phyloP scores from a whole-genome alignment of 2,888 invertebrate genomes.

The Anoplius nigerrimus region DNA sequence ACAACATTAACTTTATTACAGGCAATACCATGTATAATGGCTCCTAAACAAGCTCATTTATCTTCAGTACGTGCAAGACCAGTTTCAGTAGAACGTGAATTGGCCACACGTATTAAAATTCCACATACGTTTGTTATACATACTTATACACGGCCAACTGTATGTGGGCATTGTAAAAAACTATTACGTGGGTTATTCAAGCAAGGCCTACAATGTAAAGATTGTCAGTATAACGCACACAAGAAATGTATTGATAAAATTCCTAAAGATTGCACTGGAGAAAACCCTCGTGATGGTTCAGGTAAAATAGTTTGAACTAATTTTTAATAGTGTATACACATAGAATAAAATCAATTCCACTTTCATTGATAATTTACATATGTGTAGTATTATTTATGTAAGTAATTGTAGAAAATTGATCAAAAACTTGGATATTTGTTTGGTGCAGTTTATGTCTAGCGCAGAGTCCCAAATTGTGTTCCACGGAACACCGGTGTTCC shows the following conservation, averaged over 20 bases:
- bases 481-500: too few relatives aligned
- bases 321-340: conserved; percentile 5
- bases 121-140: conserved; percentile 98
- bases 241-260: conserved; percentile 94
- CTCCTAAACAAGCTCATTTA: conserved; percentile 80
- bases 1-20: conserved; percentile 26
- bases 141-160: conserved; percentile 96
- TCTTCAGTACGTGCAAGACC: conserved; percentile 84
- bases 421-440: too few relatives aligned
- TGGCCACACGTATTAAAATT: conserved; percentile 81
- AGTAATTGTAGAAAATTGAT: too few relatives aligned
- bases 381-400: too few relatives aligned
- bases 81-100: conserved; percentile 83
- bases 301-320: conserved; percentile 62
- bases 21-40: conserved; percentile 71
- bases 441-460: too few relatives aligned
- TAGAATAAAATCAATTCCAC: neutral
- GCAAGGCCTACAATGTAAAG: conserved; percentile 97
- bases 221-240: conserved; percentile 97
- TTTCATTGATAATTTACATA: neutral
- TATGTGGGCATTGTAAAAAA: conserved; percentile 97
- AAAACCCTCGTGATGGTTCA: conserved; percentile 79
- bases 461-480: neutral
- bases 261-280: conserved; percentile 93
- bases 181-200: conserved; percentile 95